phyloP scores from a whole-genome alignment of 2,888 invertebrate genomes.

The Schizotus pectinicornis region DNA sequence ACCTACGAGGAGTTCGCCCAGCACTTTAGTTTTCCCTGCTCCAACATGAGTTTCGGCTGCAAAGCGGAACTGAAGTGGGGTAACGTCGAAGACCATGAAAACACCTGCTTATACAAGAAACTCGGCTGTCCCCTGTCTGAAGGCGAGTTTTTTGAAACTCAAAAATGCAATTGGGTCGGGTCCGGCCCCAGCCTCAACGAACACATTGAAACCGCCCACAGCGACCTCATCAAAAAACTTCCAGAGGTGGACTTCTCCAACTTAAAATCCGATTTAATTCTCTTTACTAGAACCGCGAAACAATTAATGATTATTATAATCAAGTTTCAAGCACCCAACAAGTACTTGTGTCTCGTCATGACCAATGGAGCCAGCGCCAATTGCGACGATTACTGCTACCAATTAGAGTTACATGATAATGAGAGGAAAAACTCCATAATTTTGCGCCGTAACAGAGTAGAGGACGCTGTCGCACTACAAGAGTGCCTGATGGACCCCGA shows the following conservation, averaged over 20 bases:
- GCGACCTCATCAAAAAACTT: conserved; percentile 9
- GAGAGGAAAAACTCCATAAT: conserved; percentile 22
- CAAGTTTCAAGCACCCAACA: conserved; percentile 5
- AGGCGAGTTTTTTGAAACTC: not conserved
- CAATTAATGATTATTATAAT: conserved; percentile 11
- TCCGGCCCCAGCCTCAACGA: conserved; percentile 11
- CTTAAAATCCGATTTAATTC: not conserved
- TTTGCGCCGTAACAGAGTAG: conserved; percentile 17
- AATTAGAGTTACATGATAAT: conserved; percentile 24
- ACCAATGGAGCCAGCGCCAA: conserved; percentile 17
- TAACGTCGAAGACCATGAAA: conserved; percentile 19
- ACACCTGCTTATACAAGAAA: conserved; percentile 17
- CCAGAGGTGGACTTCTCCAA: conserved; percentile 15
- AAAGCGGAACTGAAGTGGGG: conserved; percentile 12
- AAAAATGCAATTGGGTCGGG: conserved; percentile 9
- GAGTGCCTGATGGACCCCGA: conserved; percentile 16
- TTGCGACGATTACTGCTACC: conserved; percentile 25
- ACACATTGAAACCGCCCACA: conserved; percentile 12
- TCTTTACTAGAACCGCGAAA: conserved; percentile 4
- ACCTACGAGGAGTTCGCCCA: conserved; percentile 28
- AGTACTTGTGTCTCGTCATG: conserved; percentile 18
- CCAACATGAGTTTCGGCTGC: conserved; percentile 7
- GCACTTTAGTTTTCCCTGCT: conserved; percentile 20
- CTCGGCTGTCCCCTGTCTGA: conserved; percentile 9
- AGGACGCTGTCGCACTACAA: conserved; percentile 6